Conservation (phyloP, 1,140 invertebrate genomes). For the Nephila pilipes region DNA sequence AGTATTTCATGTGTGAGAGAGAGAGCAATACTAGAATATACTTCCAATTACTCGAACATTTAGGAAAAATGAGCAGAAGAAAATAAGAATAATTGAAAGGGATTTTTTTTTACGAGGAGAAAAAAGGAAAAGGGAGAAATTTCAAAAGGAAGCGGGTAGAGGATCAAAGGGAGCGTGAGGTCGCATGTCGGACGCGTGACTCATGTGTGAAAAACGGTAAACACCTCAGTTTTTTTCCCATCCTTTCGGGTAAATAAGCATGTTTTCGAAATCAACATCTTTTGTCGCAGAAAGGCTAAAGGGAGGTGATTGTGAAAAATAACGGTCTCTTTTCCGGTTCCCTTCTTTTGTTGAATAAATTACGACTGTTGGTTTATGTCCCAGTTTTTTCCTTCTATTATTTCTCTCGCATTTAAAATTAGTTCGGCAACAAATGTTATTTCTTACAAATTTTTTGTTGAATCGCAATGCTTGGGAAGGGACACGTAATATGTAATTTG, state of each 20-base stretch:
- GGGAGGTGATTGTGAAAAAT: neutral
- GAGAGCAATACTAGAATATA: neutral
- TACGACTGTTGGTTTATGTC: neutral
- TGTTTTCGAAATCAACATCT: conserved; percentile 30
- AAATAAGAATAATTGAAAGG: neutral
- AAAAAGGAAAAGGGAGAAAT: neutral
- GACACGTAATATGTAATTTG: too few species aligned
- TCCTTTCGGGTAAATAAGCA: conserved; percentile 20
- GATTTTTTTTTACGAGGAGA: neutral
- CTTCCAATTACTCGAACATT: neutral
- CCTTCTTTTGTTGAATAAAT: neutral
- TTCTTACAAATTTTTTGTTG: neutral
- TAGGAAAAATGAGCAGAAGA: neutral
- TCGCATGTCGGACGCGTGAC: conserved; percentile 15
- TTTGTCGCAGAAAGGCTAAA: neutral
- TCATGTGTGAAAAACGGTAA: conserved; percentile 1
- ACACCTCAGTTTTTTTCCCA: neutral
- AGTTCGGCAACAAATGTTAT: neutral
- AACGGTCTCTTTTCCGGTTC: neutral
- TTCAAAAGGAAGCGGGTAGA: neutral
- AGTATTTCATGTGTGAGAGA: neutral
- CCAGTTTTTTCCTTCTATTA: neutral
- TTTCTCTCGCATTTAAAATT: neutral
- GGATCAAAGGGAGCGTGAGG: neutral
- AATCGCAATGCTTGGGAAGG: too few species aligned